Conservation (phyloP, 2,888 invertebrate species). For the Xanthorhoe spadicearia region DNA sequence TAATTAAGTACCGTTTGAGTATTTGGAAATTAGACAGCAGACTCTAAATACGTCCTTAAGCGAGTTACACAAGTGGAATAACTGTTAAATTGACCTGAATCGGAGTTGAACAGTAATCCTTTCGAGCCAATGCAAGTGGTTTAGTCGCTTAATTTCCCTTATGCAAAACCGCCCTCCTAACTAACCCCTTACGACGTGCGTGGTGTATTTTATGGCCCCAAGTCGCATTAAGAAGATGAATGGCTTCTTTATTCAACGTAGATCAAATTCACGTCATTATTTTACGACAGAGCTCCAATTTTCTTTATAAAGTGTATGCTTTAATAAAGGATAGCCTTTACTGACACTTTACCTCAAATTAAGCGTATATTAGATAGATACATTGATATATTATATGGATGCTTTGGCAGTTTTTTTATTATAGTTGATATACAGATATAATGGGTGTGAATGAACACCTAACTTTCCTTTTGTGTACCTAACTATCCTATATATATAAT, state of each 20-base stretch:
- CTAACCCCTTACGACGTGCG: constrained; percentile 37
- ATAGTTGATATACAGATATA: too few species aligned
- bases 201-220: constrained; percentile 36
- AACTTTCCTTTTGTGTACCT: too few species aligned
- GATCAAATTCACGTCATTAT: constrained; percentile 24
- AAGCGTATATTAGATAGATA: not conserved
- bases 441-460: too few species aligned
- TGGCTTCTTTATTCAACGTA: constrained; percentile 29
- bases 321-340: not conserved
- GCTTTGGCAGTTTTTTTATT: not conserved
- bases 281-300: constrained; percentile 8
- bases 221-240: constrained; percentile 38
- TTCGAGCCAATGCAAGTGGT: constrained; percentile 12
- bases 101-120: not conserved
- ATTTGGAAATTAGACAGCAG: too few species aligned
- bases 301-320: not conserved
- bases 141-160: constrained; percentile 24
- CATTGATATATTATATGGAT: not conserved
- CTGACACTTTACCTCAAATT: not conserved
- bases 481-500: too few species aligned
- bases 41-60: not conserved
- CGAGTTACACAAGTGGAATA: not conserved
- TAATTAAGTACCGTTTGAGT: too few species aligned
- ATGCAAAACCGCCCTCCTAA: constrained; percentile 35
- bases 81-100: not conserved